Conservation (phyloP, 2,113 vertebrate genomes). For the Illadopsis cleaveri region DNA sequence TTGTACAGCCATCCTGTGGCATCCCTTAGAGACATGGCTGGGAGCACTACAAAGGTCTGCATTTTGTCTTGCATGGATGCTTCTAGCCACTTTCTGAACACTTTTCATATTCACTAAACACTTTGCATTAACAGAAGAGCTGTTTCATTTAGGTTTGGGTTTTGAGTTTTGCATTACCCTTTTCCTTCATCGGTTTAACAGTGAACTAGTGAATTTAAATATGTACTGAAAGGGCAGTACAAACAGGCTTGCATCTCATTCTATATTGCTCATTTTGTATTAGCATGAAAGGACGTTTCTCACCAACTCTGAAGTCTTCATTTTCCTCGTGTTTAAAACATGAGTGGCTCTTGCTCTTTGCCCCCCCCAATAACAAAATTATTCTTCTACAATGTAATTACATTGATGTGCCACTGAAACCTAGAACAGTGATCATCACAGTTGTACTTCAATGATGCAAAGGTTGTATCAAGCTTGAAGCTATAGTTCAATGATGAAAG, state of each 20-base stretch:
- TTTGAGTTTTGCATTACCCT: neutral
- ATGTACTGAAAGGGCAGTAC: neutral
- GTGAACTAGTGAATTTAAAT: neutral
- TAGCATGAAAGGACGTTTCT: neutral
- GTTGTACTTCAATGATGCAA: neutral
- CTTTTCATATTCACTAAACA: neutral
- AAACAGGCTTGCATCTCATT: neutral
- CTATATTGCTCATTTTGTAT: neutral
- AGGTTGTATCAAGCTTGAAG: neutral
- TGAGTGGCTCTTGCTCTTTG: neutral
- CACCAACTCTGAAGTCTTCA: neutral
- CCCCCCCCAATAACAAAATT: neutral
- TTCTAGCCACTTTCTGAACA: neutral
- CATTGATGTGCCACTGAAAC: neutral
- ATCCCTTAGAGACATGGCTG: neutral
- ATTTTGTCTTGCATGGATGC: neutral
- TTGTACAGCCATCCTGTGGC: neutral
- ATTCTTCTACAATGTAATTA: neutral
- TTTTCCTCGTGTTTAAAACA: neutral
- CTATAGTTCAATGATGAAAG: neutral
- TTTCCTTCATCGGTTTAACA: neutral
- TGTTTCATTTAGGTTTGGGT: neutral
- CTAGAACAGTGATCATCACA: neutral
- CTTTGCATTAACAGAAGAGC: neutral
- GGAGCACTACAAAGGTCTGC: neutral